Conservation (phyloP, 1,140 invertebrate genomes). For the Euschistus heros region DNA sequence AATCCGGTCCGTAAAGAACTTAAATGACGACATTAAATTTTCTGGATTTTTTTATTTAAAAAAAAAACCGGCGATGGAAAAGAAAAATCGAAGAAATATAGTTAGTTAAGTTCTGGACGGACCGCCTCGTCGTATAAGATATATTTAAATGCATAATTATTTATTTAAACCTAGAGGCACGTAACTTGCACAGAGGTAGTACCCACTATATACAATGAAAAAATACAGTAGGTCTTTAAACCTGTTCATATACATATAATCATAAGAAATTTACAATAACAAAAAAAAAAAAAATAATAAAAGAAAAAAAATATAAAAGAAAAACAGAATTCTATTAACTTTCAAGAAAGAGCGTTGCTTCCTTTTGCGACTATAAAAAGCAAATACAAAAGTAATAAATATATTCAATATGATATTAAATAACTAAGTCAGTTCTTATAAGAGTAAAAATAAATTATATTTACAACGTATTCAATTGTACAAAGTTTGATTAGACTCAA, state of each 20-base stretch:
- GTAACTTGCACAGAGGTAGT: slow-evolving; percentile 21
- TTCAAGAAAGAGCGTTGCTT: slow-evolving; percentile 11
- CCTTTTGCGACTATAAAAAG: slow-evolving; percentile 17
- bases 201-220: slow-evolving; percentile 22
- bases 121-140: slow-evolving; percentile 17
- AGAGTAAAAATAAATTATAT: slow-evolving; percentile 22
- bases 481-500: slow-evolving; percentile 18
- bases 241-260: slow-evolving; percentile 13
- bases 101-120: slow-evolving; percentile 20
- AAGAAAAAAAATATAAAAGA: slow-evolving; percentile 14
- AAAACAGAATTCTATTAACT: slow-evolving; percentile 9
- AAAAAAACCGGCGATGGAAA: not conserved
- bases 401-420: slow-evolving; percentile 15
- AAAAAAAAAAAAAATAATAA: slow-evolving; percentile 12
- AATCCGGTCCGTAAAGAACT: slow-evolving; percentile 20
- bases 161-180: slow-evolving; percentile 18
- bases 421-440: slow-evolving; percentile 20
- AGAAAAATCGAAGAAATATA: slow-evolving; percentile 2
- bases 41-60: not conserved
- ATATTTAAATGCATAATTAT: slow-evolving; percentile 18
- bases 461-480: slow-evolving; percentile 18
- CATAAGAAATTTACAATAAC: slow-evolving; percentile 8
- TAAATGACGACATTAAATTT: not conserved
- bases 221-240: slow-evolving; percentile 16
- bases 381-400: slow-evolving; percentile 21